Evolutionary conservation across 2,113 vertebrate genomes (phyloP).

Genomic region (Urocynchramus pylzowi): DNA sequence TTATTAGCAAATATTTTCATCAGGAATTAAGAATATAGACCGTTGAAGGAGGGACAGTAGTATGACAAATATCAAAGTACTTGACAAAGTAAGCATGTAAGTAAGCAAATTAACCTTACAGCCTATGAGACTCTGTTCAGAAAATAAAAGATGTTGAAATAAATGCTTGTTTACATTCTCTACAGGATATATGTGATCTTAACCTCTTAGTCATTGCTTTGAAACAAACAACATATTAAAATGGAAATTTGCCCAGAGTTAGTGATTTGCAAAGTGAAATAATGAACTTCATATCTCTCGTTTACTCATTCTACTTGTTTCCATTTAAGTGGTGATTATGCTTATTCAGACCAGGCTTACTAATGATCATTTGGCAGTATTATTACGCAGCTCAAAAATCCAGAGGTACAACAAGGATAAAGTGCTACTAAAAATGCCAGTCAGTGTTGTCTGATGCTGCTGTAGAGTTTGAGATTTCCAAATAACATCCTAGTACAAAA

Average conservation of each 20-base stretch:
- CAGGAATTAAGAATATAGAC: not conserved
- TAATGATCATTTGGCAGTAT: not conserved
- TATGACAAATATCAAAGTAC: not conserved
- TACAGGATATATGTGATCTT: not conserved
- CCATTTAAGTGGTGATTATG: slow-evolving; percentile 29
- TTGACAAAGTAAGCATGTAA: not conserved
- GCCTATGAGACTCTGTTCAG: not conserved
- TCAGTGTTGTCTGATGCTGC: not conserved
- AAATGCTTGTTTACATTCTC: slow-evolving; percentile 23
- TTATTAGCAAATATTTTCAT: not conserved
- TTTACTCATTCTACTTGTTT: slow-evolving; percentile 17
- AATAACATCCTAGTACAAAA: not conserved
- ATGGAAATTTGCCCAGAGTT: slow-evolving; percentile 23
- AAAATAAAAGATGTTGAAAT: slow-evolving; percentile 6
- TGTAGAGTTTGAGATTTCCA: not conserved
- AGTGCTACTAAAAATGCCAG: not conserved
- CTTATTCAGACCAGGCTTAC: not conserved
- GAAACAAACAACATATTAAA: slow-evolving; percentile 35
- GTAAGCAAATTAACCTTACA: not conserved
- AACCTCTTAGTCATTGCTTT: not conserved
- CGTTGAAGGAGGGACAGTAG: not conserved
- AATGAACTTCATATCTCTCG: not conserved
- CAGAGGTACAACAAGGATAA: not conserved
- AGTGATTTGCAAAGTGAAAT: slow-evolving; percentile 50
- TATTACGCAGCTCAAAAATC: slow-evolving; percentile 8